phyloP scores from a whole-genome alignment of 2,888 invertebrate species.

The Acleris laterana region DNA sequence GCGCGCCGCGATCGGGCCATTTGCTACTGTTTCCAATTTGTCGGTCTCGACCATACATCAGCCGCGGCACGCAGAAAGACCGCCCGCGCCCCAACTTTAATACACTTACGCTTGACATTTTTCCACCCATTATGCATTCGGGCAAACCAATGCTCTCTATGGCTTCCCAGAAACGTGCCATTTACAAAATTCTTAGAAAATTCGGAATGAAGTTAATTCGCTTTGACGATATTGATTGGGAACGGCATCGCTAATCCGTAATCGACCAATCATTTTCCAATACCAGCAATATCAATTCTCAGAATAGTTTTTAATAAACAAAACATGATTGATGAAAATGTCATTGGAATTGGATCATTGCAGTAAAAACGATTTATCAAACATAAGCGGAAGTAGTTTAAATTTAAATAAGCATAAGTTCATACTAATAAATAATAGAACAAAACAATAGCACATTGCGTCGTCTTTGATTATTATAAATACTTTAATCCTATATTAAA shows the following conservation, averaged over 20 bases:
- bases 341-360: too few species aligned
- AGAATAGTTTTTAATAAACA: not conserved
- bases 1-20: constrained; percentile 68
- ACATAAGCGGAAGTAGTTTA: too few species aligned
- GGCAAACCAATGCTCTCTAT: constrained; percentile 66
- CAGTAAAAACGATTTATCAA: too few species aligned
- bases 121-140: constrained; percentile 76
- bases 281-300: constrained; percentile 1
- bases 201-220: constrained; percentile 10
- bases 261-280: constrained; percentile 13
- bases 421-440: too few species aligned
- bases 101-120: constrained; percentile 79
- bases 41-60: constrained; percentile 73
- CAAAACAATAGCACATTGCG: too few species aligned
- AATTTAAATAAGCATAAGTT: too few species aligned
- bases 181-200: constrained; percentile 51
- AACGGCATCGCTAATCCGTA: constrained; percentile 14
- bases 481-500: too few species aligned
- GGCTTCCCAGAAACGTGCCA: constrained; percentile 60
- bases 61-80: constrained; percentile 63
- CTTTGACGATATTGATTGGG: constrained; percentile 9
- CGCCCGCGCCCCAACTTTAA: constrained; percentile 69
- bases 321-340: not conserved
- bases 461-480: too few species aligned
- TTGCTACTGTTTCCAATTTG: constrained; percentile 79